These are phyloP conservation scores for Pollimyrus isidori DNA, from an alignment of 2,113 vertebrate genomes.

Conservation along the genomic window DNA sequence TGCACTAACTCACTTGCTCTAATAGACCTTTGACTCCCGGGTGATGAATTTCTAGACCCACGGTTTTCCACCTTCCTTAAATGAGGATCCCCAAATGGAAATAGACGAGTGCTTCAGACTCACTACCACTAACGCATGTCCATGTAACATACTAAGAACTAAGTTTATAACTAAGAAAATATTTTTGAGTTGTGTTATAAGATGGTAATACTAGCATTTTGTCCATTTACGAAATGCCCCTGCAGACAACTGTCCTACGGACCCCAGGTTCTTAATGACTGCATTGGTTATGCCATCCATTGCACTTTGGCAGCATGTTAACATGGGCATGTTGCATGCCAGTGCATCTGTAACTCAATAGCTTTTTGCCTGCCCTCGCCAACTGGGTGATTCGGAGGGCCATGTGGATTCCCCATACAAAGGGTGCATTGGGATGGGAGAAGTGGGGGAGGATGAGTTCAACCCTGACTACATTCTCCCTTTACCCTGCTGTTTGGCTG, in stretches of 20 bases:
- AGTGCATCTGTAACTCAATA: slow-evolving; percentile 58
- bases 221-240: background rate
- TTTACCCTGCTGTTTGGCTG: background rate
- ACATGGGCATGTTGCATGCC: slow-evolving; percentile 56
- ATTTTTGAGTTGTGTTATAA: background rate
- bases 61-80: background rate
- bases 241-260: slow-evolving; percentile 21
- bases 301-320: slow-evolving; percentile 42
- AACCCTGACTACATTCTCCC: slow-evolving; percentile 7
- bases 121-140: background rate
- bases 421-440: background rate
- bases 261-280: slow-evolving; percentile 37
- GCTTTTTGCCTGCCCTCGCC: background rate
- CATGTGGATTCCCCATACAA: background rate
- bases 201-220: background rate
- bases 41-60: slow-evolving; percentile 54
- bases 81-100: background rate
- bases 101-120: background rate
- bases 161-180: background rate
- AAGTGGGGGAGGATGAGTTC: background rate
- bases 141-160: background rate
- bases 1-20: slow-evolving; percentile 54
- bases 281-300: slow-evolving; percentile 61
- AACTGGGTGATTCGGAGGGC: background rate
- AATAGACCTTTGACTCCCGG: slow-evolving; percentile 61